Percentiles rank a stretch among this genome's conserved stretches.
These are phyloP conservation scores for Chouioia cunea DNA, from an alignment of 2,888 invertebrate genomes.

Conservation along the genomic window DNA sequence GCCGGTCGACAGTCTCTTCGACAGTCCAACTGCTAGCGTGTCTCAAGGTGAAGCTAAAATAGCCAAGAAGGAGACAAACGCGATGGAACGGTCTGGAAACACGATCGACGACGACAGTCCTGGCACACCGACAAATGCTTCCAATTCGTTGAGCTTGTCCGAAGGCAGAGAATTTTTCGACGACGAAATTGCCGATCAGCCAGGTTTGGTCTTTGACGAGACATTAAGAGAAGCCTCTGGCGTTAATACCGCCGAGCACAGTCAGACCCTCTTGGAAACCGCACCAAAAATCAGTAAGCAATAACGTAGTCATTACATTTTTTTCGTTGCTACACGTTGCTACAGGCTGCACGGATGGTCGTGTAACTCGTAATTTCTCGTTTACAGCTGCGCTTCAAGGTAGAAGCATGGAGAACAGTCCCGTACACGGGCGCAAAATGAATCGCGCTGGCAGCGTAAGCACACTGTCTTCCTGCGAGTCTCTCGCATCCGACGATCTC, in stretches of 20 bases:
- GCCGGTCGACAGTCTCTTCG: constrained; percentile 84
- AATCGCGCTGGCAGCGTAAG: constrained; percentile 81
- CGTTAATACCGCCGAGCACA: constrained; percentile 60
- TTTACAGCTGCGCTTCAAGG: constrained; percentile 56
- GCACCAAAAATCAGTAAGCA: constrained; percentile 61
- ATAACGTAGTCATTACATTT: constrained; percentile 9
- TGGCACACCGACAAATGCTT: constrained; percentile 83
- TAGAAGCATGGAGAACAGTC: constrained; percentile 62
- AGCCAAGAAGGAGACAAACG: constrained; percentile 58
- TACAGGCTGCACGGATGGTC: not conserved
- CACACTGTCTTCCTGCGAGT: constrained; percentile 85
- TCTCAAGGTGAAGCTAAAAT: constrained; percentile 65
- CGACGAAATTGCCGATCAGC: constrained; percentile 93
- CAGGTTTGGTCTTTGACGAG: constrained; percentile 83
- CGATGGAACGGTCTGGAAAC: constrained; percentile 68
- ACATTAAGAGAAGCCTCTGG: constrained; percentile 58
- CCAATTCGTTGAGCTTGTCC: constrained; percentile 84
- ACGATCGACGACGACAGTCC: constrained; percentile 70
- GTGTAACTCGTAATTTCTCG: constrained; percentile 9
- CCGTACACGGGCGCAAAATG: constrained; percentile 66
- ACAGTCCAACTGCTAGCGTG: constrained; percentile 74
- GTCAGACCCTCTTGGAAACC: constrained; percentile 63
- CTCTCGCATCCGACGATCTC: constrained; percentile 87
- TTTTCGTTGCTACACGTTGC: no score
- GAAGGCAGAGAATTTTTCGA: constrained; percentile 88